Conservation (phyloP, 2,888 invertebrate genomes). For the Sesia bembeciformis region DNA sequence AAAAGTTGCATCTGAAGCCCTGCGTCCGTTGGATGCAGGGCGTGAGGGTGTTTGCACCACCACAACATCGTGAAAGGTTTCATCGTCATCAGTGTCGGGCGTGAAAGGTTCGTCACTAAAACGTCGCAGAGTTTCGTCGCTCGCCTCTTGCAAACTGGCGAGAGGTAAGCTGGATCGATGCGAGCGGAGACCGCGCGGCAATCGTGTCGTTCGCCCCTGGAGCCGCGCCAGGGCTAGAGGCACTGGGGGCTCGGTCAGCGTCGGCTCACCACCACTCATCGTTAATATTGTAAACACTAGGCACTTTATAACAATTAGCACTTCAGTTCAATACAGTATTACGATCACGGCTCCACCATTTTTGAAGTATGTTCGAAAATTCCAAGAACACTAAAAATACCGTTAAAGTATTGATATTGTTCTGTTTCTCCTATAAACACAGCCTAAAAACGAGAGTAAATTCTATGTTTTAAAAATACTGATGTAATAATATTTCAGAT, state of each 20-base stretch:
- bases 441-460: too few species aligned
- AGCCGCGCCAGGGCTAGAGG: slow-evolving; percentile 60
- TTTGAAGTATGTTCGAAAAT: slow-evolving; percentile 22
- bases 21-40: slow-evolving; percentile 48
- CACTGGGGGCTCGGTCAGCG: slow-evolving; percentile 65
- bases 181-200: slow-evolving; percentile 40
- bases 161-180: slow-evolving; percentile 62
- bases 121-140: slow-evolving; percentile 56
- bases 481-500: neutral
- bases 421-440: neutral
- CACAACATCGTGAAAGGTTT: slow-evolving; percentile 43
- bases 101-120: slow-evolving; percentile 52
- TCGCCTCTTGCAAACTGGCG: slow-evolving; percentile 60
- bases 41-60: slow-evolving; percentile 29
- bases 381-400: slow-evolving; percentile 22
- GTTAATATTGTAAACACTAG: slow-evolving; percentile 23
- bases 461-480: neutral
- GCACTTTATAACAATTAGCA: slow-evolving; percentile 13
- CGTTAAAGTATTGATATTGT: slow-evolving; percentile 11
- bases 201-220: slow-evolving; percentile 44
- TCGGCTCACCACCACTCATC: slow-evolving; percentile 61
- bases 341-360: slow-evolving; percentile 48
- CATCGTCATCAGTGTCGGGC: slow-evolving; percentile 57
- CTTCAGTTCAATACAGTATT: slow-evolving; percentile 20
- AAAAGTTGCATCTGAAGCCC: slow-evolving; percentile 63